Percentiles rank a stretch among this genome's conserved stretches.
These are phyloP conservation scores for Agrochola circellaris DNA, from an alignment of 2,888 invertebrate species.

Conservation along the genomic window DNA sequence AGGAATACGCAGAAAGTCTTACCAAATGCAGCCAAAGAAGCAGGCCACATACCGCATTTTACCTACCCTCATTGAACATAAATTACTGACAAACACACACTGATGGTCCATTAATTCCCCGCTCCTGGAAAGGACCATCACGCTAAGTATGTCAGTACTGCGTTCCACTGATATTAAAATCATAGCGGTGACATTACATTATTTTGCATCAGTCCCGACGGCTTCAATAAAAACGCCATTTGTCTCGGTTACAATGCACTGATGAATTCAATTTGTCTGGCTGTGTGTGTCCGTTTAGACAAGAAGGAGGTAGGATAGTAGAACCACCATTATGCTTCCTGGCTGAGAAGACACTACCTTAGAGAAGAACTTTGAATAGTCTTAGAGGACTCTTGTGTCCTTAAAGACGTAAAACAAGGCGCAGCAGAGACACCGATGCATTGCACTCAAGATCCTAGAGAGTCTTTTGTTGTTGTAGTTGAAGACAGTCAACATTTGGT, in stretches of 20 bases:
- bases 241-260: slow-evolving; percentile 71
- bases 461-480: neutral
- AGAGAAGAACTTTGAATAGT: neutral
- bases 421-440: neutral
- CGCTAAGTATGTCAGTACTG: slow-evolving; percentile 52
- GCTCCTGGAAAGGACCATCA: slow-evolving; percentile 28
- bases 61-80: slow-evolving; percentile 12
- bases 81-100: slow-evolving; percentile 23
- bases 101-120: slow-evolving; percentile 41
- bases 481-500: neutral
- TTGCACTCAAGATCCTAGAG: neutral
- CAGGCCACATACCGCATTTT: neutral
- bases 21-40: neutral
- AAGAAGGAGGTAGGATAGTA: neutral
- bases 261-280: slow-evolving; percentile 62
- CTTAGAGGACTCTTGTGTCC: neutral
- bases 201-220: slow-evolving; percentile 68
- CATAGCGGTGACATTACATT: slow-evolving; percentile 64
- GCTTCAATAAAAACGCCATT: slow-evolving; percentile 74
- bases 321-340: neutral
- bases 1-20: neutral
- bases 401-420: neutral
- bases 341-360: neutral
- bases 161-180: slow-evolving; percentile 57
- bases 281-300: slow-evolving; percentile 39